Evolutionary conservation across 2,113 vertebrate species (phyloP), one percentile per base, ranked within the genome.

Genomic region (Odontophorus gujanensis): DNA sequence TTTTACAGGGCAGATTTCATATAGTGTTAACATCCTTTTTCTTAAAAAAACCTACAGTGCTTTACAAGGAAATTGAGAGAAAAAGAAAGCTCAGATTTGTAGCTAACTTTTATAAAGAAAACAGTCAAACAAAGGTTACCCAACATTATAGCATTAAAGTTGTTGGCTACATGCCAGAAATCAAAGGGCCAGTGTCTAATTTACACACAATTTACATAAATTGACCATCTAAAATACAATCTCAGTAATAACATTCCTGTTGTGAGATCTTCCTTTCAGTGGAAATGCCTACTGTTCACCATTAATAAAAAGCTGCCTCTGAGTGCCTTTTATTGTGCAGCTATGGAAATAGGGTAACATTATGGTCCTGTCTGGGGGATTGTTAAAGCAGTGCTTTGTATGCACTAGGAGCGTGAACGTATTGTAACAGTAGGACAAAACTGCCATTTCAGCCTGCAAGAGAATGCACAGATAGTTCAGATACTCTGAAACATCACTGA

Each of bases 161-260:
- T 75, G 48, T 25, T 93, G 91, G 87, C 79, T 87, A 36, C 48
- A 7, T 72, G 57, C 79, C 89, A 95, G 68, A 80, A 95, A 82
- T 85, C 84, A 77, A 55, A 92, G 59, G 55, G 63, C 20, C 48
- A 2, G 0, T 55, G 34, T 13, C 42, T 91, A 7, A 95, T 95
- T 92, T 92, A 11, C 85, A 95, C 87, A 24, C n/a, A 32, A 57
- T 96, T 96, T 92, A 51, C 93, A 95, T 95, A 61, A 93, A 75
- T 4, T 2, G 30, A 38, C 65, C 53, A 84, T 81, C 43, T 86
- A 51, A 21, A 4, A 9, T 55, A 67, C 65, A 84, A 50, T 61
- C 43, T 77, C 25, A 3, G 1, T 76, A 85, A 47, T 36, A 65
- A 22, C 19, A 13, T 85, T 89, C 67, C 86, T 85, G 42, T 87